Evolutionary conservation across 2,797 vertebrate genomes (phyloP).

Genomic region (Sitta carolinensis): DNA sequence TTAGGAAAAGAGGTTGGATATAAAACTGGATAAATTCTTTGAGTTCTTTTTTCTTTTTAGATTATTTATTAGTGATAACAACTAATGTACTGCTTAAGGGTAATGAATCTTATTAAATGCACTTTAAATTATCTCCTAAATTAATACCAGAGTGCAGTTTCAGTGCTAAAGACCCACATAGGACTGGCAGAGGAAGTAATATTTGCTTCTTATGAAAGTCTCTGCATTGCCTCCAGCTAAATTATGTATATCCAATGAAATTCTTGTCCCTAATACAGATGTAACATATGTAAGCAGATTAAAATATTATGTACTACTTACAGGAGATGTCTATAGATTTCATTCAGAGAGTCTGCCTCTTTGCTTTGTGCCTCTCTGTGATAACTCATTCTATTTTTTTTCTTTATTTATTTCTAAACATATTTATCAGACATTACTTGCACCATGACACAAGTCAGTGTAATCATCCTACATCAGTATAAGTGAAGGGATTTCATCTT

Average conservation of each 20-base stretch:
- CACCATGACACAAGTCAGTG: not conserved
- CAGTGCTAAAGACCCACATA: constrained; percentile 8
- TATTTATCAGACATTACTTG: not conserved
- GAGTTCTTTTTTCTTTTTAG: constrained; percentile 12
- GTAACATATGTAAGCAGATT: constrained; percentile 4
- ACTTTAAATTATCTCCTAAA: constrained; percentile 52
- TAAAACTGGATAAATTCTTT: not conserved
- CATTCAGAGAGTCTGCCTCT: not conserved
- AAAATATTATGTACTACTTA: not conserved
- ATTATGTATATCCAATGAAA: constrained; percentile 21
- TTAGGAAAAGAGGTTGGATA: not conserved
- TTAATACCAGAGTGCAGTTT: constrained; percentile 16
- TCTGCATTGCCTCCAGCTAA: constrained; percentile 14
- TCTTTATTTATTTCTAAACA: not conserved
- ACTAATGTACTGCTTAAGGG: constrained; percentile 54
- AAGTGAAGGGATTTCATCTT: not conserved
- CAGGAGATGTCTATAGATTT: not conserved
- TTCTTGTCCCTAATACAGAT: not conserved
- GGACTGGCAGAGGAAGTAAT: constrained; percentile 12
- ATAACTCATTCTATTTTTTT: not conserved
- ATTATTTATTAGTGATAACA: constrained; percentile 59
- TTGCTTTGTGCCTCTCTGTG: not conserved
- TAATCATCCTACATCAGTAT: not conserved
- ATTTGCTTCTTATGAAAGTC: constrained; percentile 19
- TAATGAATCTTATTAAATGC: constrained; percentile 51